These are phyloP conservation scores for Mus spicilegus DNA, from an alignment of 2,113 vertebrate genomes.

Conservation along the genomic window DNA sequence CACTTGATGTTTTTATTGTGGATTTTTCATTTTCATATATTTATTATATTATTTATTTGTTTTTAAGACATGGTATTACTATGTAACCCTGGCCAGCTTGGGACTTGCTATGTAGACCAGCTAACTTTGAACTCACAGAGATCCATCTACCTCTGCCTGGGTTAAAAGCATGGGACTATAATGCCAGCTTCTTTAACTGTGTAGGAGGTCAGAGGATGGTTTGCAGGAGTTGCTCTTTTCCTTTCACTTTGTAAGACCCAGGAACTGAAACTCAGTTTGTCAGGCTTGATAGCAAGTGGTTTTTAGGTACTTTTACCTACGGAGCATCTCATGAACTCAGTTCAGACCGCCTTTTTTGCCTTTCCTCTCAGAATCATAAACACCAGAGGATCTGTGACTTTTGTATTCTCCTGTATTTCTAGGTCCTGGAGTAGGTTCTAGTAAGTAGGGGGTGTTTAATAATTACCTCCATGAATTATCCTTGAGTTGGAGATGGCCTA, in stretches of 20 bases:
- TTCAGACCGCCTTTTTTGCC: constrained; percentile 26
- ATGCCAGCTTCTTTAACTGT: not conserved
- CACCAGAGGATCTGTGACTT: not conserved
- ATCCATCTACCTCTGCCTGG: not conserved
- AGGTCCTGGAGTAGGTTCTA: not conserved
- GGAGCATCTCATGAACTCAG: not conserved
- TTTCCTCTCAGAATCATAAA: not conserved
- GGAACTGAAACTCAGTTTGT: not conserved
- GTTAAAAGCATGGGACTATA: not conserved
- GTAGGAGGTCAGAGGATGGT: not conserved
- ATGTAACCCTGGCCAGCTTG: not conserved
- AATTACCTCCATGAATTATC: not conserved
- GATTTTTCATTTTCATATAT: not conserved
- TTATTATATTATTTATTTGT: not conserved
- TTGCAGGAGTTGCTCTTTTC: not conserved
- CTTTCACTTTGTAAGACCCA: not conserved
- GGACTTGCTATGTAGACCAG: not conserved
- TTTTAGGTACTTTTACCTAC: not conserved
- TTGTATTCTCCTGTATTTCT: not conserved
- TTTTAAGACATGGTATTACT: not conserved
- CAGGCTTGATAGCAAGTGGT: not conserved
- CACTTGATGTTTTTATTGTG: not conserved
- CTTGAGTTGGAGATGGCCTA: not conserved
- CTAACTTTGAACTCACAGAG: not conserved
- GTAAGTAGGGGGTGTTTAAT: not conserved